Conservation (phyloP, 2,113 vertebrate species). For the Polyodon spathula region DNA sequence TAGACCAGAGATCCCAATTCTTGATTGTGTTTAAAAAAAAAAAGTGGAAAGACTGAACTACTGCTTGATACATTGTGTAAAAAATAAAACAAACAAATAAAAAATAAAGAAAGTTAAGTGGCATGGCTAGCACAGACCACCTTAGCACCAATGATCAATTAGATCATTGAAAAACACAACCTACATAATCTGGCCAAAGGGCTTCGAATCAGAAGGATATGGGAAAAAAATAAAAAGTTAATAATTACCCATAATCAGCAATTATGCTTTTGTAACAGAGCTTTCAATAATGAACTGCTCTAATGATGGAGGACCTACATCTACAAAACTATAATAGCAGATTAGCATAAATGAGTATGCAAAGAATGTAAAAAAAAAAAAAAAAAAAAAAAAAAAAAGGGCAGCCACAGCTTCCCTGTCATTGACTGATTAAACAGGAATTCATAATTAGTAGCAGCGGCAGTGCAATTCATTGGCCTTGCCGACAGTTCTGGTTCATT, state of each 20-base stretch:
- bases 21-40: no score
- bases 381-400: no score
- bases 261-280: constrained; percentile 66
- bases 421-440: constrained; percentile 75
- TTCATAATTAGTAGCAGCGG: constrained; percentile 75
- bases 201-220: constrained; percentile 44
- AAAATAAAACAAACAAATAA: no score
- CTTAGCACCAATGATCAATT: no score
- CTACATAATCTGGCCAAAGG: not conserved
- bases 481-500: constrained; percentile 66
- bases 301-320: constrained; percentile 60
- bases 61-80: no score
- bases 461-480: constrained; percentile 64
- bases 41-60: no score
- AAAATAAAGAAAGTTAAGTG: no score
- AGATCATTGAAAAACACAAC: not conserved
- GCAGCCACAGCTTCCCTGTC: constrained; percentile 63
- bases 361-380: constrained; percentile 53
- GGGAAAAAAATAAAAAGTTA: constrained; percentile 21
- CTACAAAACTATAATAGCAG: constrained; percentile 59
- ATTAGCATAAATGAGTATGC: constrained; percentile 70
- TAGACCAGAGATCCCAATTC: no score
- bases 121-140: no score
- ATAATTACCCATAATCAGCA: constrained; percentile 70
- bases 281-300: constrained; percentile 56